These are phyloP conservation scores for Nerophis ophidion DNA, from an alignment of 2,113 vertebrate genomes.

Conservation along the genomic window DNA sequence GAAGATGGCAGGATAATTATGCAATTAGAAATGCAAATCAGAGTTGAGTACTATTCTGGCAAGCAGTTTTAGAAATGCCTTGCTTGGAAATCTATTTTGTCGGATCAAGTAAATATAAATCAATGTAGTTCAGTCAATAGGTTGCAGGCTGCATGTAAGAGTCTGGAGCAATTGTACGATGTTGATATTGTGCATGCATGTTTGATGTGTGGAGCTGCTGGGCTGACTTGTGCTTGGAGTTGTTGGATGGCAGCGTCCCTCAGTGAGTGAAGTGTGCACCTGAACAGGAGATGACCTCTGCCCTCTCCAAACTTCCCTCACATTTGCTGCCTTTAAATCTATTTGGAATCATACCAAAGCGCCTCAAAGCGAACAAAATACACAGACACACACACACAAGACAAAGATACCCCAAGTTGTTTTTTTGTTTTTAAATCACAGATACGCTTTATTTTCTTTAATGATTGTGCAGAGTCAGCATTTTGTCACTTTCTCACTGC, in stretches of 20 bases:
- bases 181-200: constrained; percentile 4
- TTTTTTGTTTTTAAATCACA: neutral
- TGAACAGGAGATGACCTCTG: constrained; percentile 13
- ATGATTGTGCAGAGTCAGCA: constrained; percentile 1
- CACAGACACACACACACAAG: too few relatives aligned
- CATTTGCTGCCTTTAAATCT: constrained; percentile 8
- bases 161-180: neutral
- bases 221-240: constrained; percentile 24
- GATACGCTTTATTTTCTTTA: neutral
- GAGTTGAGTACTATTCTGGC: too few relatives aligned
- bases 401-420: too few relatives aligned
- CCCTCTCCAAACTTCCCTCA: neutral
- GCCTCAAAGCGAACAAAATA: neutral
- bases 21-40: too few relatives aligned
- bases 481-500: neutral
- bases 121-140: too few relatives aligned
- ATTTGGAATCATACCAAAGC: constrained; percentile 5
- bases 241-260: constrained; percentile 29
- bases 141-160: too few relatives aligned
- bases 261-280: constrained; percentile 15
- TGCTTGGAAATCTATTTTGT: too few relatives aligned
- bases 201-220: constrained; percentile 16
- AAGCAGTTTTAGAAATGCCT: too few relatives aligned
- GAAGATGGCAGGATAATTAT: too few relatives aligned
- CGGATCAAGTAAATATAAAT: too few relatives aligned